Evolutionary conservation across 2,113 vertebrate genomes (phyloP).

Genomic region (Ptychochromis oligacanthus): DNA sequence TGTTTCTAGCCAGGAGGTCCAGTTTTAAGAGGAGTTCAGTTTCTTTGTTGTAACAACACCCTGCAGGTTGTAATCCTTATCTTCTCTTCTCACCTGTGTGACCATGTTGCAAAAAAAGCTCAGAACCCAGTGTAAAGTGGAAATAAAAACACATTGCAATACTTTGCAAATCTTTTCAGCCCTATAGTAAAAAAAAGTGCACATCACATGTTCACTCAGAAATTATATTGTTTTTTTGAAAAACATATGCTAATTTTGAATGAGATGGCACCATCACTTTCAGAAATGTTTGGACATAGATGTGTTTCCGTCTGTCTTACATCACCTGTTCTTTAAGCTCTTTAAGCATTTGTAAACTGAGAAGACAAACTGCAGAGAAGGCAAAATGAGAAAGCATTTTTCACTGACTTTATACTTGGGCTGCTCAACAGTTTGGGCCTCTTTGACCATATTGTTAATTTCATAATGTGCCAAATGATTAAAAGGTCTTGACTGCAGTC

Average conservation of each 20-base stretch:
- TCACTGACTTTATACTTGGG: not conserved
- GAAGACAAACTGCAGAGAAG: not conserved
- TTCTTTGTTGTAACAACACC: slow-evolving; percentile 69
- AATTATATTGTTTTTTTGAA: not conserved
- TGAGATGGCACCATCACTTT: too few species aligned
- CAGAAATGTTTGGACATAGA: not conserved
- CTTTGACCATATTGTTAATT: not conserved
- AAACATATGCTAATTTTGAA: too few species aligned
- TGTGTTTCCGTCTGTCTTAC: not conserved
- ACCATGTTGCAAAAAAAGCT: not conserved
- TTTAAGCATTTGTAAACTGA: not conserved
- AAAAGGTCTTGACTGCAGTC: not conserved
- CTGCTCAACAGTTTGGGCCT: not conserved
- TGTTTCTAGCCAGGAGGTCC: slow-evolving; percentile 39
- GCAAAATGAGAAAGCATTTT: not conserved
- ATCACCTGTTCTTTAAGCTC: not conserved
- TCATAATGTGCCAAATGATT: not conserved
- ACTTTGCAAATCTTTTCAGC: not conserved
- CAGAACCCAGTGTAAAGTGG: not conserved
- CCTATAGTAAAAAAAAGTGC: too few species aligned
- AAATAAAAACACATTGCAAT: not conserved
- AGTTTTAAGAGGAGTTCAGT: slow-evolving; percentile 62
- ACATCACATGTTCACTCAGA: not conserved
- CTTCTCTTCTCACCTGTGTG: slow-evolving; percentile 31
- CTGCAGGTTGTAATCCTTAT: slow-evolving; percentile 32